Evolutionary conservation across 2,797 vertebrate genomes (phyloP), one percentile per base, ranked within the genome.

Genomic region (Tarsius wallacei): DNA sequence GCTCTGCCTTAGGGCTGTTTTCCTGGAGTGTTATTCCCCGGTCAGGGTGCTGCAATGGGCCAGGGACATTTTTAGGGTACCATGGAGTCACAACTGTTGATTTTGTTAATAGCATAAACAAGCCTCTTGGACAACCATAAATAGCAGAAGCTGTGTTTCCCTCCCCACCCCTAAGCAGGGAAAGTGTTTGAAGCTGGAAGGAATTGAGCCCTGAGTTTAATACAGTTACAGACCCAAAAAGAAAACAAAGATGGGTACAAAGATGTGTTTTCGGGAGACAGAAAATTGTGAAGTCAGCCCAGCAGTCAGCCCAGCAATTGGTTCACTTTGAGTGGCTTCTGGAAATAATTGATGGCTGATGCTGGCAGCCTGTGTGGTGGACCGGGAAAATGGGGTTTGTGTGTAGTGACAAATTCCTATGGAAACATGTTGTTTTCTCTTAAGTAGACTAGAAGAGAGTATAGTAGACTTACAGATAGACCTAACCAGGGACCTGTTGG

Each of bases 91-190:
- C 47, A 36, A 86, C 24, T 96, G 92, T 96, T 97, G 95, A 95
- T 91, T 95, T 93, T 94, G 93, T 95, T 91, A 96, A 84, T 87
- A 89, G 70, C 36, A 59, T 96, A 96, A 97, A 97, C 95, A 97
- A 91, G 78, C 74, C 57, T 26, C 82, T 95, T 89, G 76, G 84
- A 80, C 74, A 42, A 76, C 70, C 96, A 91, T 93, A 96, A 91
- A 91, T 89, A 97, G 96, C 94, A 73, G 90, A 91, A 70, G 59
- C 63, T 76, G 4, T 47, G 53, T 83, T 89, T 96, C 82, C 36
- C 59, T 76, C 63, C 53, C 83, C 51, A 61, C 49, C 63, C 87
- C 87, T 33, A 82, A 95, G 63, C 57, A 87, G 66, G 74, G 80
- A 74, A 89, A 36, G 33, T 87, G 91, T 94, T 95, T 84, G 70